Evolutionary conservation across 2,888 invertebrate genomes (phyloP).

Genomic region (Epiblema foenella): DNA sequence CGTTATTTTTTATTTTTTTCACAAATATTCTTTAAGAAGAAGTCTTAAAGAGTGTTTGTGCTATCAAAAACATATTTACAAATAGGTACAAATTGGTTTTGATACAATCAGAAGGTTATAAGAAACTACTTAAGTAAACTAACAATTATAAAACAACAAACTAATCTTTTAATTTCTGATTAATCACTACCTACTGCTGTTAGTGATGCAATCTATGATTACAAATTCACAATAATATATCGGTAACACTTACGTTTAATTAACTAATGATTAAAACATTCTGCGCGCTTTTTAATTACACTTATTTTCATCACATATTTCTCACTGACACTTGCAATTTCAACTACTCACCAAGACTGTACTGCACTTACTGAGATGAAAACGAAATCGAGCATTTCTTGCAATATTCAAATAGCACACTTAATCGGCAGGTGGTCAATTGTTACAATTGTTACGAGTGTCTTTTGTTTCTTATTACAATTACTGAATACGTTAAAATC

Average conservation of each 20-base stretch:
- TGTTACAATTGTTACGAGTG: constrained; percentile 55
- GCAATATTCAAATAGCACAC: constrained; percentile 72
- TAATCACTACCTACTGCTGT: background rate
- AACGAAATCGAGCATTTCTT: constrained; percentile 63
- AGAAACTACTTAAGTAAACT: background rate
- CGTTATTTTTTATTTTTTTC: background rate
- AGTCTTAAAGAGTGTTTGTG: background rate
- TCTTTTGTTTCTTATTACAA: constrained; percentile 44
- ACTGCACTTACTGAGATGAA: constrained; percentile 59
- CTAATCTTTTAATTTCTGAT: background rate
- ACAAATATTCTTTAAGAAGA: no score
- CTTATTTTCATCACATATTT: constrained; percentile 16
- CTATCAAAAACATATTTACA: background rate
- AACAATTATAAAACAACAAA: background rate
- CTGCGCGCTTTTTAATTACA: constrained; percentile 5
- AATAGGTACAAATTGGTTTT: background rate
- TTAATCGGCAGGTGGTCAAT: constrained; percentile 75
- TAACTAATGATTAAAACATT: background rate
- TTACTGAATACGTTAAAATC: constrained; percentile 46
- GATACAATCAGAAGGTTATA: background rate
- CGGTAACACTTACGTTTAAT: constrained; percentile 18
- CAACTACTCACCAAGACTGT: constrained; percentile 63
- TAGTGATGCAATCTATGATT: background rate
- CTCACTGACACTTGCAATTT: constrained; percentile 48
- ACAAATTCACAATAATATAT: background rate